Conservation (phyloP, 1,140 invertebrate genomes). For the Platorchestia sp. region DNA sequence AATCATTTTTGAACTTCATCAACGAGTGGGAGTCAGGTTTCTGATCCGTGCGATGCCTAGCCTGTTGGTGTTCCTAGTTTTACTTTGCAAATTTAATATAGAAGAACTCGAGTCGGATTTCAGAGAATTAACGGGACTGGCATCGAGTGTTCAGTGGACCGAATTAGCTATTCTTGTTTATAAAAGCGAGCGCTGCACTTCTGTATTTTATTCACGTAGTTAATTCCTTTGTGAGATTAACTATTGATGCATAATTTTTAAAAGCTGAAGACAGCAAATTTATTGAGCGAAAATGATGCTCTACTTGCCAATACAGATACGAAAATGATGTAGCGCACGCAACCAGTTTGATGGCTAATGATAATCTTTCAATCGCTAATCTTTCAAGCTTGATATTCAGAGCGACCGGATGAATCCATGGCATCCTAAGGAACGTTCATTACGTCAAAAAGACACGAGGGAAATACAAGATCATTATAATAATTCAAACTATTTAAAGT, state of each 20-base stretch:
- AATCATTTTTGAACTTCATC: neutral
- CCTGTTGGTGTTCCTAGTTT: neutral
- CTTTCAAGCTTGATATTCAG: neutral
- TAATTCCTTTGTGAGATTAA: neutral
- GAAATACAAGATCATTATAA: neutral
- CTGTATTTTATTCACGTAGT: neutral
- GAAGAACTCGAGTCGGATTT: neutral
- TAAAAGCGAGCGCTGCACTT: neutral
- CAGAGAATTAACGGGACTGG: neutral
- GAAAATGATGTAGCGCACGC: neutral
- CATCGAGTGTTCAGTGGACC: neutral
- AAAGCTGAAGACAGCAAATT: neutral
- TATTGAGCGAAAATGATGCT: neutral
- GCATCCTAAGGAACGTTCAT: neutral
- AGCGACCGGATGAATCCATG: neutral
- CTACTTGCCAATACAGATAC: too few species aligned
- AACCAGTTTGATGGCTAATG: neutral
- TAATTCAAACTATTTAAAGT: neutral
- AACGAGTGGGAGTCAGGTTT: neutral
- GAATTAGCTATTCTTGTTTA: neutral
- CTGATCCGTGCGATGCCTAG: neutral
- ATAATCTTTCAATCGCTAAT: neutral
- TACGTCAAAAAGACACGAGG: neutral
- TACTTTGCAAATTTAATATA: neutral
- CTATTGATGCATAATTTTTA: neutral